Base-by-base conservation (phyloP, 2,797 vertebrate species). In the Tympanoctomys barrerae region DNA sequence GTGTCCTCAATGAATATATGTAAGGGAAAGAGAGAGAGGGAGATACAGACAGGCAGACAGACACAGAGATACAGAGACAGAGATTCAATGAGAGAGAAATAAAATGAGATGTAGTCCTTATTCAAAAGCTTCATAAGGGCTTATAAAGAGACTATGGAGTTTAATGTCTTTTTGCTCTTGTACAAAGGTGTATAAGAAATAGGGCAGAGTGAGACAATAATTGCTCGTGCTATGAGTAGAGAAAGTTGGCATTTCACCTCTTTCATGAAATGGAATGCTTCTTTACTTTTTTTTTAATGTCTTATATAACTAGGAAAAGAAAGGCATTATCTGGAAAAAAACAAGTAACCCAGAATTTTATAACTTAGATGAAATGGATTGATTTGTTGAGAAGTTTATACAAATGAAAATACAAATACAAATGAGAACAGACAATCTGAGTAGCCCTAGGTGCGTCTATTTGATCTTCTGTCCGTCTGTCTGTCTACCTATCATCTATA, bases 21-120 rank as follows among this genome's bases (percentile, higher is more conserved):
- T 68, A n/a, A n/a, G 7, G 14, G 66, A 9, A 5, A 61, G 4
- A 19, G 1, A 36, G 42, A 4, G 4, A 8, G 2, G 1, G 22
- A 28, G 9, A 68, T 28, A 64, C 19, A 91, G 36, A 83, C 7
- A 22, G 22, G 6, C 57, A 28, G 7, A 28, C 10, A 3, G 7
- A 14, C 49, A 49, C 11, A 49, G 49, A 49, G 49, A 49, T 42
- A 42, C 49, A 49, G 49, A 49, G 7, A 49, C 49, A 49, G 49
- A 28, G 9, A 73, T 46, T 39, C 26, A 94, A 79, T 28, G 31
- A 66, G 64, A 18, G 13, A 66, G 64, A 66, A 9, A 84, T 87
- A 21, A 33, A 83, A n/a, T 73, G 10, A 92, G n/a, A 31, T 62
- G 22, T 0, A 21, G 10, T 68, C 11, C 21, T 52, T 75, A 73